Base-by-base conservation (phyloP, 2,888 invertebrate species). In the Eudemis profundana region DNA sequence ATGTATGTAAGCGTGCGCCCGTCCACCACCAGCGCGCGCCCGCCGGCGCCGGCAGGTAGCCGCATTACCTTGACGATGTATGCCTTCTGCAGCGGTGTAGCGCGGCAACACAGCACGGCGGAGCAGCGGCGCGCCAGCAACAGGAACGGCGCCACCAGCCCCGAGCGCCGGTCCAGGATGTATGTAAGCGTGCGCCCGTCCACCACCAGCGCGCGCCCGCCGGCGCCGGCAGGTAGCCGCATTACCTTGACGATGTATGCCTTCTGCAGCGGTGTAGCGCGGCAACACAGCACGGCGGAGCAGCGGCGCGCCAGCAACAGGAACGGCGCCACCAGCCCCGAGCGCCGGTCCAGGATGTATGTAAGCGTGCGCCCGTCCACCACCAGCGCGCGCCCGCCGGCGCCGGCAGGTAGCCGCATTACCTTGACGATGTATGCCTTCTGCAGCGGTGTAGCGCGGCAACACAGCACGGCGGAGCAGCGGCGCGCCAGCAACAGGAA, bases 301-400 rank as follows among this genome's bases (percentile, higher is more conserved):
- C 46, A 46, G 46, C 46, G 46, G 21, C 46, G 46, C 46, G 46
- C 46, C 36, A 98, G 93, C 74, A 95, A 94, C 64, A 98, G 93
- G 89, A 98, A 98, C 5, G 96, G 95, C 74, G 94, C 93, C 56
- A 96, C 96, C 7, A 98, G 90, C 70, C 97, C 96, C 2, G 97
- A 96, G 75, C 97, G 94, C 71, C 95, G 94, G 92, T 97, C 97
- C 75, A 98, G 93, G 79, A 98, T 97, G 86, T 96, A 98, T 42
- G 97, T 97, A 66, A 99, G 93, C 46, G 46, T 46, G 46, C 97
- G 44, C 44, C 44, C 44, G 46, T 21, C 61, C 23, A 4, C 66
- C 47, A 67, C 74, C 27, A 47, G 53, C n/a, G 98, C 98, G 57
- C 96, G 23, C 56, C 93, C 63, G 42, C 36, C 21, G 19, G 8